Evolutionary conservation across 2,797 vertebrate genomes (phyloP).

Genomic region (Notoglanidium macrostoma): DNA sequence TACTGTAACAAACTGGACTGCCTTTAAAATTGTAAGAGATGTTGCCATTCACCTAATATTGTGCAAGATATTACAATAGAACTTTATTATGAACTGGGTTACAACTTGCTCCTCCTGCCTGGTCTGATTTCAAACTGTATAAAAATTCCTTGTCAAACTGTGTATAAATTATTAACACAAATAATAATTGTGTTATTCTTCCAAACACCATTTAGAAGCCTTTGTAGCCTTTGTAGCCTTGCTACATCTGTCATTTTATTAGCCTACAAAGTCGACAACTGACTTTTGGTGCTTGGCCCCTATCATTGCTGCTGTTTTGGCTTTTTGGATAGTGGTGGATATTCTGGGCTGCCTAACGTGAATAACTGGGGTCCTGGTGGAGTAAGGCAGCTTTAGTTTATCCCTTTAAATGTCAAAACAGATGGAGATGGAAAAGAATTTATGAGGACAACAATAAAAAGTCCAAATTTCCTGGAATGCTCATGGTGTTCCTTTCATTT

Average conservation of each 20-base stretch:
- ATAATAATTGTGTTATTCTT: not conserved
- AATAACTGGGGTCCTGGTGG: constrained; percentile 14
- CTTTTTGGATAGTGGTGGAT: constrained; percentile 10
- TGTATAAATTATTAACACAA: not conserved
- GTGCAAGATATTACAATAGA: not conserved
- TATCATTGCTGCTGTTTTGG: constrained; percentile 28
- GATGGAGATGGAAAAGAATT: constrained; percentile 31
- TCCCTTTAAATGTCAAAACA: constrained; percentile 28
- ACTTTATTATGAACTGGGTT: not conserved
- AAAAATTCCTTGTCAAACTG: not conserved
- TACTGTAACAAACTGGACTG: not conserved
- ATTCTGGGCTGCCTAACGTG: not conserved
- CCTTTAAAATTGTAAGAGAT: not conserved
- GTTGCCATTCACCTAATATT: not conserved
- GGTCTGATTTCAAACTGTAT: not conserved
- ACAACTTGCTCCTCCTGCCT: not conserved
- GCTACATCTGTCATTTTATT: not conserved
- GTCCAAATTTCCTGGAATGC: constrained; percentile 5
- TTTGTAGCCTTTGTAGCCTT: too few species aligned
- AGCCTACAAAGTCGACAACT: not conserved
- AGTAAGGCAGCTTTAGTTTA: constrained; percentile 35
- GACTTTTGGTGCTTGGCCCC: not conserved
- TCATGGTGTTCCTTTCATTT: constrained; percentile 1
- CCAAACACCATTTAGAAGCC: not conserved
- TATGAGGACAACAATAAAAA: constrained; percentile 30